phyloP scores from a whole-genome alignment of 2,888 invertebrate species.

The Buathra laborator region DNA sequence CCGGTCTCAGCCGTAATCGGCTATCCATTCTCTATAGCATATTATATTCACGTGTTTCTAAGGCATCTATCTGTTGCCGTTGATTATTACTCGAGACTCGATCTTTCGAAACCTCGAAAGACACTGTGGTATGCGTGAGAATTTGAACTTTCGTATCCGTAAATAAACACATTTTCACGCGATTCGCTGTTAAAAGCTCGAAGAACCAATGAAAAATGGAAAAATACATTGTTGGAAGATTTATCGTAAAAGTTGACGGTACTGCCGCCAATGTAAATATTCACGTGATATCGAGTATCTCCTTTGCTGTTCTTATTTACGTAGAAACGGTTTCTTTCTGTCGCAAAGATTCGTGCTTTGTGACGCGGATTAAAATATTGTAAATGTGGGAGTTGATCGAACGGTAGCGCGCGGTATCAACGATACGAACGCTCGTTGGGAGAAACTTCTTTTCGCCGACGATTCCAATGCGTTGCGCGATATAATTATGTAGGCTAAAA shows the following conservation, averaged over 20 bases:
- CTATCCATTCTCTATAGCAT: conserved; percentile 43
- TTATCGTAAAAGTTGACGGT: not conserved
- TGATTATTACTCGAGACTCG: not conserved
- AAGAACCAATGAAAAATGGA: not conserved
- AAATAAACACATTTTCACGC: conserved; percentile 42
- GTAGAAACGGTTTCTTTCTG: not conserved
- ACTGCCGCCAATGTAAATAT: conserved; percentile 28
- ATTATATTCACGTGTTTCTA: conserved; percentile 4
- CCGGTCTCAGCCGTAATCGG: conserved; percentile 36
- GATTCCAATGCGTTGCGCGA: conserved; percentile 21
- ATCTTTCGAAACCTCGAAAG: conserved; percentile 35
- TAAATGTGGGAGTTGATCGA: conserved; percentile 29
- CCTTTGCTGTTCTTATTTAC: conserved; percentile 23
- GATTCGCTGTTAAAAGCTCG: not conserved
- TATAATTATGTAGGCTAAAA: conserved; percentile 62
- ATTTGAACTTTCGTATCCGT: conserved; percentile 50
- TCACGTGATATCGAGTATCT: conserved; percentile 31
- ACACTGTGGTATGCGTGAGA: not conserved
- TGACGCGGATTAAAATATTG: conserved; percentile 39
- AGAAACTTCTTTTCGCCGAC: conserved; percentile 33
- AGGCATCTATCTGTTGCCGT: not conserved
- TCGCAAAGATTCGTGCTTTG: conserved; percentile 29
- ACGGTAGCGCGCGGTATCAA: conserved; percentile 1
- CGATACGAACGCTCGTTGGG: not conserved
- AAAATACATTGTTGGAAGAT: not conserved